Evolutionary conservation across 2,797 vertebrate genomes (phyloP), one percentile per base, ranked within the genome.

Genomic region (Lepus townsendii): DNA sequence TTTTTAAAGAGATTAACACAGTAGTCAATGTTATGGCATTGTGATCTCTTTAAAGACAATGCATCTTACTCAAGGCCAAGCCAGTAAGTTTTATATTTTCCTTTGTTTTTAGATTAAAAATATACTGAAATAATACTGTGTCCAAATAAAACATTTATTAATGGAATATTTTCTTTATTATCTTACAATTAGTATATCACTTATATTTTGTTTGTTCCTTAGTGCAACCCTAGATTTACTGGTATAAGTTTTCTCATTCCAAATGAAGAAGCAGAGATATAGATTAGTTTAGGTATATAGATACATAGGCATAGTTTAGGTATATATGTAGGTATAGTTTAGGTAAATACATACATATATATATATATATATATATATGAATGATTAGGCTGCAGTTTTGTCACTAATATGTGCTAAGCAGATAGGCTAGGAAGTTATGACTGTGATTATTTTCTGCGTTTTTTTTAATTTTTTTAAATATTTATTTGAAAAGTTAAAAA

Each of bases 41-140:
- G 10, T 75, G 7, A 22, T 91, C n/a, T 88, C 27, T 83, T 69
- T 77, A 71, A 71, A 27, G 73, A 26, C 10, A 71, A n/a, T 62
- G 20, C 38, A 27, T 42, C 38, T 73, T 73, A 63, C 20, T 42
- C 5, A 95, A 87, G 10, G 38, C 38, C 38, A 42, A 42, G 42
- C 42, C 27, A 50, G 52, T 71, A 16, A 42, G 30, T 71, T 92
- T 92, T 92, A 35, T 75, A 22, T 77, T 83, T 87, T 68, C 52
- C 63, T 63, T 0, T 79, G n/a, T 62, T 89, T 60, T 32, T 88
- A 73, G 52, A 86, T 87, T 38, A 5, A 42, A 42, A 42, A 42
- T 38, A n/a, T n/a, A n/a, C 10, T 89, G 50, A 88, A 47, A 27
- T 75, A 52, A 22, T 79, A 14, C 32, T 75, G 8, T 75, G 20